Conservation (phyloP, 53 echinoderm and acorn worm species). For the Apostichopus leukothele region DNA sequence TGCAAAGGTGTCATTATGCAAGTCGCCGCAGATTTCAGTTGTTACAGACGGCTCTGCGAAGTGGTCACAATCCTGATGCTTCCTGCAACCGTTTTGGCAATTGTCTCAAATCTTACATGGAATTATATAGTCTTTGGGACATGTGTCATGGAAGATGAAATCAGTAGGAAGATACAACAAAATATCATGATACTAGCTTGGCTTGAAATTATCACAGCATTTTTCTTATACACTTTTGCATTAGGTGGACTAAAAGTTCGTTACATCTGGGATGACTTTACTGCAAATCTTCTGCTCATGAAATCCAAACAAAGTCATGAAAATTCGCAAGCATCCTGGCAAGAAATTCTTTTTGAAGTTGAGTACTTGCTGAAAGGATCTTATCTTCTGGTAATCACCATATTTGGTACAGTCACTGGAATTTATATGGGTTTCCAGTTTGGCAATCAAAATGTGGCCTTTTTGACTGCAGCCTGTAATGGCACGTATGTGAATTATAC, state of each 20-base stretch:
- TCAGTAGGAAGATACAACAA: background rate
- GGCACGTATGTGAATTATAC: background rate
- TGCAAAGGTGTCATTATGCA: background rate
- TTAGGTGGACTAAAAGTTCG: background rate
- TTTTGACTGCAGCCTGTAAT: slow-evolving; percentile 4
- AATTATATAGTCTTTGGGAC: background rate
- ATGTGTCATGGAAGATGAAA: background rate
- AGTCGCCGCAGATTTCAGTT: background rate
- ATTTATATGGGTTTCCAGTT: slow-evolving; percentile 4
- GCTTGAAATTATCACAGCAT: background rate
- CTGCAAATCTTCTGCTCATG: background rate
- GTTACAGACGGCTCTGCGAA: background rate
- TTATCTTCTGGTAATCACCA: background rate
- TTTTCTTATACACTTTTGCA: background rate
- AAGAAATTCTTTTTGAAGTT: background rate
- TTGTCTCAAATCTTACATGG: background rate
- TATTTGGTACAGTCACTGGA: background rate
- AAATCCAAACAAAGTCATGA: background rate
- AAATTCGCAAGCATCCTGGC: background rate
- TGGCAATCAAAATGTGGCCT: background rate
- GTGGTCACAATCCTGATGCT: background rate
- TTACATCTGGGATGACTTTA: background rate
- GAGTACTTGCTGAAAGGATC: background rate
- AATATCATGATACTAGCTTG: background rate
- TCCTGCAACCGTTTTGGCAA: background rate